These are phyloP conservation scores for Lontra canadensis DNA, from an alignment of 2,113 vertebrate species.

Conservation along the genomic window DNA sequence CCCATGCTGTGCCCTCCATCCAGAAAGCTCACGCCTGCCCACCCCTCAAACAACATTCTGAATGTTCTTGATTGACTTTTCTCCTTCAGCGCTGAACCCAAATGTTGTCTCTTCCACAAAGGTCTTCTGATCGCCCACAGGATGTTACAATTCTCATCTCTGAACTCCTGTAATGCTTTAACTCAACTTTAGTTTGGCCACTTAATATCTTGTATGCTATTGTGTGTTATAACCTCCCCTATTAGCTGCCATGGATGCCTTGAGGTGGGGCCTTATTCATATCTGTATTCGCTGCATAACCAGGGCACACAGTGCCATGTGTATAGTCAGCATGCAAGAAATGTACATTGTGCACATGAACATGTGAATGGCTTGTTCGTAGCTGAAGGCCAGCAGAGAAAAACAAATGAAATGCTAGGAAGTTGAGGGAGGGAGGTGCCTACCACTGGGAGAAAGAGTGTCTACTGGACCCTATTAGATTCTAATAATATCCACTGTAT, in stretches of 20 bases:
- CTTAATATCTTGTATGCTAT: background rate
- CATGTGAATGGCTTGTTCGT: background rate
- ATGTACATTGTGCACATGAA: background rate
- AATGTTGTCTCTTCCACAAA: background rate
- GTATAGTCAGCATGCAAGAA: background rate
- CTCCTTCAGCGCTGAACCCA: background rate
- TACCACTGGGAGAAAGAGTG: background rate
- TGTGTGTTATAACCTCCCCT: background rate
- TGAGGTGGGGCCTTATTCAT: background rate
- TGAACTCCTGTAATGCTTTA: background rate
- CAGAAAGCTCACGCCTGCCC: background rate
- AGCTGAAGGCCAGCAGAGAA: background rate
- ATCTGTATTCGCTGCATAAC: background rate
- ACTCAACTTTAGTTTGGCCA: background rate
- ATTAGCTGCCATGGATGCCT: background rate
- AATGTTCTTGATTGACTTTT: background rate
- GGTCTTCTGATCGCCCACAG: background rate
- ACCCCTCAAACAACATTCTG: background rate
- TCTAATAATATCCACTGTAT: background rate
- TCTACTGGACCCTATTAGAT: background rate
- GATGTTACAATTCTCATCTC: background rate
- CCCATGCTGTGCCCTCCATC: background rate
- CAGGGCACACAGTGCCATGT: background rate
- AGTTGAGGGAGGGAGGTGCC: background rate
- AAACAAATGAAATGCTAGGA: background rate